Evolutionary conservation across 2,888 invertebrate genomes (phyloP).

Genomic region (Timandra comae): DNA sequence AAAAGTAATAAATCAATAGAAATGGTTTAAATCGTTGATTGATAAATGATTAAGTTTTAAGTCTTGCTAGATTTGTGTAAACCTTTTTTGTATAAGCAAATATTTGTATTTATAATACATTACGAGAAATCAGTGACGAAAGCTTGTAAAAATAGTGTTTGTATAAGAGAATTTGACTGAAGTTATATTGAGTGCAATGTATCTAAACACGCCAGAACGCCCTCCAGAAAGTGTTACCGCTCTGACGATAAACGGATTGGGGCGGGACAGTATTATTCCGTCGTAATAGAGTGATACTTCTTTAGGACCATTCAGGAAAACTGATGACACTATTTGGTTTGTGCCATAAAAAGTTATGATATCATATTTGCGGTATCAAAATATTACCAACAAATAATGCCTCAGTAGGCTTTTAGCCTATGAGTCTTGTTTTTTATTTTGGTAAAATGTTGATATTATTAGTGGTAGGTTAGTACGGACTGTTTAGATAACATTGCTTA

Average conservation of each 20-base stretch:
- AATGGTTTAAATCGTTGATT: too few relatives aligned
- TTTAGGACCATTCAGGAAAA: slow-evolving; percentile 56
- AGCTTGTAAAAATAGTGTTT: too few relatives aligned
- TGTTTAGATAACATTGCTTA: too few relatives aligned
- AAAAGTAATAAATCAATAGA: too few relatives aligned
- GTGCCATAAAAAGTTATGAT: slow-evolving; percentile 67
- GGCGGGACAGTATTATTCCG: slow-evolving; percentile 53
- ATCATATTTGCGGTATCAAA: slow-evolving; percentile 59
- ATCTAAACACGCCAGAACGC: slow-evolving; percentile 46
- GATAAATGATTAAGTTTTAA: too few relatives aligned
- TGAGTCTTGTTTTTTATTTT: slow-evolving; percentile 32
- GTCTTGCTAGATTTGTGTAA: too few relatives aligned
- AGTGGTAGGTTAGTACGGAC: background rate
- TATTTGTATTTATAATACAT: too few relatives aligned
- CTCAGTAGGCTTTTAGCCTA: slow-evolving; percentile 29
- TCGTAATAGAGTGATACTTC: slow-evolving; percentile 63
- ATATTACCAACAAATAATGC: slow-evolving; percentile 56
- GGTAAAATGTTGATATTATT: slow-evolving; percentile 3
- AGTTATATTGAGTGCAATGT: slow-evolving; percentile 55
- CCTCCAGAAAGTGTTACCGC: slow-evolving; percentile 45
- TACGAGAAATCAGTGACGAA: too few relatives aligned
- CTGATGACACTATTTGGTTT: slow-evolving; percentile 68
- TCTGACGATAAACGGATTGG: slow-evolving; percentile 66
- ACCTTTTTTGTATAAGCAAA: too few relatives aligned
- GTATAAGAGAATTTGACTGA: too few relatives aligned